These are phyloP conservation scores for Neoarius graeffei DNA, from an alignment of 2,113 vertebrate species.

Conservation along the genomic window DNA sequence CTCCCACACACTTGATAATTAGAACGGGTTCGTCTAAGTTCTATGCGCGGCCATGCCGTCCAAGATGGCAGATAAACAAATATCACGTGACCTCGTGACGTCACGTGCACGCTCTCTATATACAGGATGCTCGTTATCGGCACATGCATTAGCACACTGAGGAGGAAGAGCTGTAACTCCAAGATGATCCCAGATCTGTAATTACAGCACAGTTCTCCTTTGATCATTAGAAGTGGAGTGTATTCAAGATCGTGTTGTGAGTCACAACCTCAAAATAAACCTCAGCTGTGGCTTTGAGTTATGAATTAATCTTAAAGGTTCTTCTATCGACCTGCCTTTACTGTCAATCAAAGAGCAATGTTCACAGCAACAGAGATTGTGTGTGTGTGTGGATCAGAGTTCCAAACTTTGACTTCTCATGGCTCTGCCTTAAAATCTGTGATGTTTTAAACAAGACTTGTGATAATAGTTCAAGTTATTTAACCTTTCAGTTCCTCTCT, in stretches of 20 bases:
- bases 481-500: neutral
- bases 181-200: slow-evolving; percentile 10
- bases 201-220: neutral
- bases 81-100: too few species aligned
- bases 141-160: neutral
- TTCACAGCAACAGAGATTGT: neutral
- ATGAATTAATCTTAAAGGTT: neutral
- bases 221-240: neutral
- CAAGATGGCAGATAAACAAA: too few species aligned
- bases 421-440: neutral
- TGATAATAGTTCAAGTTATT: neutral
- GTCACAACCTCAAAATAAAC: neutral
- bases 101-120: too few species aligned
- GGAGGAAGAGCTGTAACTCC: neutral
- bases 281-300: neutral
- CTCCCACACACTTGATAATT: too few species aligned
- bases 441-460: neutral
- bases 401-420: neutral
- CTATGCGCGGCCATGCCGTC: too few species aligned
- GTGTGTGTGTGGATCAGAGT: neutral
- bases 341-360: neutral
- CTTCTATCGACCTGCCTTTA: neutral
- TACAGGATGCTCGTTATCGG: neutral
- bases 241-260: neutral
- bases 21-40: too few species aligned